Evolutionary conservation across 2,888 invertebrate genomes (phyloP), one percentile per base, ranked within the genome.

Genomic region (Tipula confusa): DNA sequence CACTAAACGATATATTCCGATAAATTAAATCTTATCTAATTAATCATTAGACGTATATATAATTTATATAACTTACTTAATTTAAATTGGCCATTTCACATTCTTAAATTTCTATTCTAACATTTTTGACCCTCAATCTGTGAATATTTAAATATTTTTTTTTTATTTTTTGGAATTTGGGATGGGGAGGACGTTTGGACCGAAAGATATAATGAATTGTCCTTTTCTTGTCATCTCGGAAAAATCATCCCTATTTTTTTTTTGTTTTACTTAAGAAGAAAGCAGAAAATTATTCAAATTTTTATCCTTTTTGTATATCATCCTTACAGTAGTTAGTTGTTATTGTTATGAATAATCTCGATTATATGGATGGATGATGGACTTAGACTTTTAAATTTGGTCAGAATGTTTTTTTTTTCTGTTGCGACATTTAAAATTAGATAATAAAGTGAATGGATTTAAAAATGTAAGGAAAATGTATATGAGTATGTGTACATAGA

Each of bases 221-320:
- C 64, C 64, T 64, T 64, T 64, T 64, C 64, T 64, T 64, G 64
- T 64, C 64, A 64, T 64, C 64, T 64, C 64, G 64, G 64, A 64
- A 64, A 36, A 64, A 64, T 64, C 43, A 64, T 64, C 64, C 64
- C 64, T 64, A 24, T 64, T 64, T 64, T 64, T 24, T 64, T 64
- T 64, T 64, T n/a, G n/a, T n/a, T n/a, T n/a, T n/a, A n/a, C n/a
- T 64, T 64, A 64, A 64, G 64, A 64, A 18, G 64, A 64, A 64
- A 64, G 64, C 24, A 64, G 64, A 64, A 64, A 64, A 64, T 64
- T 64, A 64, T 64, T 64, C 64, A 64, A 64, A 64, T 64, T 18
- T 64, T 64, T 64, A 64, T 64, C 64, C 64, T 64, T 64, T 64
- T 64, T 64, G 64, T 64, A 24, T 64, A 64, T 24, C 15, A 64